Conservation (phyloP, 2,113 vertebrate genomes). For the Corythornis cristatus region DNA sequence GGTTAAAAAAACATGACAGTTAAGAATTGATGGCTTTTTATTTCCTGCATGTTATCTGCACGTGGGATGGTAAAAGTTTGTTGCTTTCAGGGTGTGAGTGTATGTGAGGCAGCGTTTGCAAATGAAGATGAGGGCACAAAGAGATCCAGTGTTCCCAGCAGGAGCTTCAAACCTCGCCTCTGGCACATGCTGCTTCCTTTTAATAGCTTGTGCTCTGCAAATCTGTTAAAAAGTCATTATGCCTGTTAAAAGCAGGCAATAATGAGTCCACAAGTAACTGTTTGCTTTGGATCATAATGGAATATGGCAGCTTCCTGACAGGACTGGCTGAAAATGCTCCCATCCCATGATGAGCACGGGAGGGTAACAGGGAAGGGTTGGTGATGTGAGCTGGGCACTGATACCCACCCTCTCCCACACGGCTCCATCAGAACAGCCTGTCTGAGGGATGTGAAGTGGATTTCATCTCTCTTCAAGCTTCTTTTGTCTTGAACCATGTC, state of each 20-base stretch:
- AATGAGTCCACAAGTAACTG: background rate
- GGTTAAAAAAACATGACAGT: rapidly evolving
- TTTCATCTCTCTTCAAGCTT: background rate
- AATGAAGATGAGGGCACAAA: background rate
- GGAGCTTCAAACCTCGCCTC: background rate
- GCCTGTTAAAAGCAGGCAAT: constrained; percentile 7
- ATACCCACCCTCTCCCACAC: background rate
- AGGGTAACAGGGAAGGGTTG: background rate
- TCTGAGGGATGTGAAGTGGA: background rate
- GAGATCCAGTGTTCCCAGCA: constrained; percentile 7
- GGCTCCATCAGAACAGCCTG: background rate
- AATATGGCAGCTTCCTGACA: background rate
- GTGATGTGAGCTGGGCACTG: background rate
- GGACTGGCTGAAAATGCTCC: background rate
- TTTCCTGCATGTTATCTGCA: background rate
- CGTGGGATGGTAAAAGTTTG: background rate
- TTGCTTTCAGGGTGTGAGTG: background rate
- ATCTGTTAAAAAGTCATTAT: constrained; percentile 3
- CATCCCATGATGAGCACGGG: background rate
- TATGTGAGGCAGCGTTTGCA: background rate
- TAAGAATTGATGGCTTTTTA: background rate
- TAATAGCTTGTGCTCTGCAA: background rate
- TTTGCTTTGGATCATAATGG: constrained; percentile 36
- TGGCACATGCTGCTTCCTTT: background rate
- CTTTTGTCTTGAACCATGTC: background rate